A percentile compares a stretch with the other conserved stretches of the same genome.
These are phyloP conservation scores for Bursaphelenchus okinawaensis DNA, from an alignment of 2,888 invertebrate species.

Conservation along the genomic window DNA sequence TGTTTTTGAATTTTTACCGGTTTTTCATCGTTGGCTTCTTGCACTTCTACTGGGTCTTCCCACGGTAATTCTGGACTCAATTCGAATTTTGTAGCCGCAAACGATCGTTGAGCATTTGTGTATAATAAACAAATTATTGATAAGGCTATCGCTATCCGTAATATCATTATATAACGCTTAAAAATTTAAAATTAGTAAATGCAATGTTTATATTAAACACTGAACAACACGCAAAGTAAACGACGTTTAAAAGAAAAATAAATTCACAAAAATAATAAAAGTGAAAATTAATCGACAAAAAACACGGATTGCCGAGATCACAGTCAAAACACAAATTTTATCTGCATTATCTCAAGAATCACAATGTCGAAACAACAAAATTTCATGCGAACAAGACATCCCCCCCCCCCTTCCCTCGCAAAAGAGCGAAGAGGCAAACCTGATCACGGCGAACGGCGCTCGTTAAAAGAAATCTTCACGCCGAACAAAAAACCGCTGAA, in stretches of 20 bases:
- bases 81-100: constrained; percentile 36
- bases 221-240: not conserved
- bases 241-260: too few relatives aligned
- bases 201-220: not conserved
- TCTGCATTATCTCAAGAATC: not conserved
- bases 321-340: too few relatives aligned
- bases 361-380: not conserved
- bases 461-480: not conserved
- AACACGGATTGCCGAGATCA: too few relatives aligned
- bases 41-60: constrained; percentile 27
- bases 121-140: not conserved
- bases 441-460: not conserved
- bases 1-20: not conserved
- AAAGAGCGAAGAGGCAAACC: not conserved
- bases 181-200: not conserved
- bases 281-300: too few relatives aligned
- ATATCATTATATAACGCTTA: not conserved
- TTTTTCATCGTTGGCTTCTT: constrained; percentile 9
- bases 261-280: too few relatives aligned
- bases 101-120: constrained; percentile 22
- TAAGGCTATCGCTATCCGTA: not conserved
- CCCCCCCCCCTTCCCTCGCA: not conserved
- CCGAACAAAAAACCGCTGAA: not conserved
- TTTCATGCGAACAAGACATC: not conserved
- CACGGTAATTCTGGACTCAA: constrained; percentile 31